Percentiles rank a stretch among this genome's conserved stretches.
Conservation (phyloP, 2,113 vertebrate genomes). For the Addax nasomaculatus region DNA sequence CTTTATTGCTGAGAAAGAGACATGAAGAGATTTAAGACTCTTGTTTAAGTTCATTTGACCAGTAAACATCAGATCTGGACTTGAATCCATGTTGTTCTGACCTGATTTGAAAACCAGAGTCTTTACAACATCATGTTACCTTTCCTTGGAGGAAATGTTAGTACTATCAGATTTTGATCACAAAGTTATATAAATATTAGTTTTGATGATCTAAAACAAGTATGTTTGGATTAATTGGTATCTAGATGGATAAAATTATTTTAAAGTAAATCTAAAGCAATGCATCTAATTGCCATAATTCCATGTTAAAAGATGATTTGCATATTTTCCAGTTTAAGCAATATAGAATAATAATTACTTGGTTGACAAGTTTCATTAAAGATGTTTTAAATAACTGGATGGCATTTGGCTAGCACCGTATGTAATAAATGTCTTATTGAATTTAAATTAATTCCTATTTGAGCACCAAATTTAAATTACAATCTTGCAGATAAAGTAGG, state of each 20-base stretch:
- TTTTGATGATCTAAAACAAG: neutral
- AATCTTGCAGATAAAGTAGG: conserved; percentile 27
- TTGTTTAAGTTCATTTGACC: neutral
- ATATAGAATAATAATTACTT: conserved; percentile 55
- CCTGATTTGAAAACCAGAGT: neutral
- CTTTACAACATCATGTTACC: neutral
- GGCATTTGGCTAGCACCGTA: conserved; percentile 58
- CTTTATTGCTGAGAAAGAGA: neutral
- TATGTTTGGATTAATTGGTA: neutral
- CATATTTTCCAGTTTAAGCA: conserved; percentile 43
- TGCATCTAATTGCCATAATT: neutral
- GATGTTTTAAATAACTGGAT: conserved; percentile 44
- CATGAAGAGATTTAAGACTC: neutral
- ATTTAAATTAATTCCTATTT: conserved; percentile 67
- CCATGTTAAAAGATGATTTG: neutral
- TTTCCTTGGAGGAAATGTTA: neutral
- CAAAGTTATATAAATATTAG: neutral
- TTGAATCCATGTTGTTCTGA: neutral
- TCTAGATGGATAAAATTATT: conserved; percentile 3
- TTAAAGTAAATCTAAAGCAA: neutral
- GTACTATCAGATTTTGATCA: neutral
- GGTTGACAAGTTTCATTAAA: conserved; percentile 63
- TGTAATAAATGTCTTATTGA: conserved; percentile 62
- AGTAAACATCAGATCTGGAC: neutral
- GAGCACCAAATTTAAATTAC: conserved; percentile 50